Conservation (phyloP, 2,797 vertebrate species). For the Lophotriccus pileatus region DNA sequence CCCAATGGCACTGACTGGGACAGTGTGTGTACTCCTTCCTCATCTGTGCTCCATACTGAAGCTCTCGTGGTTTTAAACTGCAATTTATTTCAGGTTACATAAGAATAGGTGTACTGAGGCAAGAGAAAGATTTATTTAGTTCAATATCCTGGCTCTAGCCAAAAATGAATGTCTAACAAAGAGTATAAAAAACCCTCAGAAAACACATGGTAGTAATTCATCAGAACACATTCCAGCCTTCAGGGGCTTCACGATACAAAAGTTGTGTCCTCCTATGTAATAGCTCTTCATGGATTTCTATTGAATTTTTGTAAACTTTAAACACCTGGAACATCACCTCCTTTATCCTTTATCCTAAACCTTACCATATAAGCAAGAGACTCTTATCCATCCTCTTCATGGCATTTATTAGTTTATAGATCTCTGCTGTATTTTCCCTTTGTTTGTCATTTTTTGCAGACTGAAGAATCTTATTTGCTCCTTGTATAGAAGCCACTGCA, state of each 20-base stretch:
- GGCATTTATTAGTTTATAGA: neutral
- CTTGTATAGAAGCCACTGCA: neutral
- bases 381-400: neutral
- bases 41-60: neutral
- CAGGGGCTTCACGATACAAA: neutral
- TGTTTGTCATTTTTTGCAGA: neutral
- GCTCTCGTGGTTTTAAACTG: neutral
- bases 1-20: neutral
- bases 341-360: neutral
- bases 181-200: neutral
- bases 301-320: neutral
- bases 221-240: neutral
- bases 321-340: neutral
- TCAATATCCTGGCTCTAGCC: neutral
- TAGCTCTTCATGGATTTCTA: neutral
- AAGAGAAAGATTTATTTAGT: neutral
- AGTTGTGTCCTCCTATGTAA: neutral
- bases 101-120: neutral
- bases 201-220: neutral
- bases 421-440: neutral
- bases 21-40: rapidly evolving
- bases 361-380: neutral
- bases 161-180: neutral
- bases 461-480: neutral
- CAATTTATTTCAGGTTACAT: neutral